Conservation (phyloP, 2,797 vertebrate species). For the Falco columbarius region DNA sequence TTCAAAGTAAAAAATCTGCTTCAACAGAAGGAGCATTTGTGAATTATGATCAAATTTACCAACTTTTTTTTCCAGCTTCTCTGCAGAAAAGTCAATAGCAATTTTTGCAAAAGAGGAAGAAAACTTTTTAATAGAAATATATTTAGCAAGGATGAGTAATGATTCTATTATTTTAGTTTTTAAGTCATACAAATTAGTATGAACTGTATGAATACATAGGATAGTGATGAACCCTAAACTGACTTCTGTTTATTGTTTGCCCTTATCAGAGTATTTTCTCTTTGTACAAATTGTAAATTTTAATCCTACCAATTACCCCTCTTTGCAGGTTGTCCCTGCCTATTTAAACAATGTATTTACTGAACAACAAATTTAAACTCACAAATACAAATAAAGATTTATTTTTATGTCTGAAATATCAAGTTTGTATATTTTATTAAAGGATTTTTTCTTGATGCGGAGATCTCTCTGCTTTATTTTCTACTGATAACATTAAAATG, state of each 20-base stretch:
- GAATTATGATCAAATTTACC: background rate
- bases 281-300: constrained; percentile 7
- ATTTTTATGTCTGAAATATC: constrained; percentile 11
- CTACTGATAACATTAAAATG: constrained; percentile 3
- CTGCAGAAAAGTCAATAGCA: constrained; percentile 39
- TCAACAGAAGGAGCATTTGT: constrained; percentile 22
- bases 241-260: constrained; percentile 27
- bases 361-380: background rate
- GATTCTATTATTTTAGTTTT: constrained; percentile 5
- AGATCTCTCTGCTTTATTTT: constrained; percentile 6
- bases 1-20: constrained; percentile 38
- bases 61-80: background rate
- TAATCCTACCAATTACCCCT: background rate
- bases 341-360: constrained; percentile 31
- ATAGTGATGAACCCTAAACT: constrained; percentile 8
- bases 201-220: background rate
- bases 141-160: background rate
- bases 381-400: background rate
- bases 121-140: constrained; percentile 8
- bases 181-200: background rate
- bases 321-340: background rate
- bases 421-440: background rate
- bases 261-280: constrained; percentile 38
- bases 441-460: background rate
- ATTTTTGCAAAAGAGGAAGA: constrained; percentile 36